Evolutionary conservation across 2,888 invertebrate genomes (phyloP).

Genomic region (Apantesis nais): DNA sequence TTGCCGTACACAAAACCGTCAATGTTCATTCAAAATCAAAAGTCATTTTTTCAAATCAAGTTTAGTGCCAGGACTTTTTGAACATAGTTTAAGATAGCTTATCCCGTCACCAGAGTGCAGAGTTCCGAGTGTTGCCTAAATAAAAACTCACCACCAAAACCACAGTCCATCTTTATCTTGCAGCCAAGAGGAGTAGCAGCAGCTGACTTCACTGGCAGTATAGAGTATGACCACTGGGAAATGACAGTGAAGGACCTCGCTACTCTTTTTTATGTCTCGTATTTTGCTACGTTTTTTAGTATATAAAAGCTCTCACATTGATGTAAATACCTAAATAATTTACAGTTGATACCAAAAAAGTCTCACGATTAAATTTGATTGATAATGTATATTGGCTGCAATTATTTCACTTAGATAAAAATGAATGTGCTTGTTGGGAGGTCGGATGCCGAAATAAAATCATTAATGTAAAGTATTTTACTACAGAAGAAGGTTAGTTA

Average conservation of each 20-base stretch:
- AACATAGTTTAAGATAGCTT: background rate
- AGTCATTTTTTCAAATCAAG: background rate
- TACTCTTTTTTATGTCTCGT: background rate
- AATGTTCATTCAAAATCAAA: background rate
- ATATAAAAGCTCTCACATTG: background rate
- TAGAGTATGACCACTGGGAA: background rate
- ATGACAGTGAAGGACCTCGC: background rate
- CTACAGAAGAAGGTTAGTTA: background rate
- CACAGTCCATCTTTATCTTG: background rate
- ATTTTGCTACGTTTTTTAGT: background rate
- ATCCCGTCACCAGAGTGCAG: too few species aligned
- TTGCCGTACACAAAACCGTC: background rate
- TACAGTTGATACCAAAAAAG: background rate
- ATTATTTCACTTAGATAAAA: background rate
- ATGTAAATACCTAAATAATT: background rate
- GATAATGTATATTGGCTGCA: background rate
- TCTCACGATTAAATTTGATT: background rate
- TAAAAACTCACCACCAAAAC: background rate
- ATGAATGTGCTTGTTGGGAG: background rate
- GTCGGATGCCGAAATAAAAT: background rate
- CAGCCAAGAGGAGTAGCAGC: background rate
- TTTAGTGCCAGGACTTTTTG: background rate
- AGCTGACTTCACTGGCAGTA: background rate
- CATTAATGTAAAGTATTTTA: background rate
- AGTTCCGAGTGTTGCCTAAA: background rate